phyloP scores from a whole-genome alignment of 2,797 vertebrate species.

The Ataeniobius toweri region DNA sequence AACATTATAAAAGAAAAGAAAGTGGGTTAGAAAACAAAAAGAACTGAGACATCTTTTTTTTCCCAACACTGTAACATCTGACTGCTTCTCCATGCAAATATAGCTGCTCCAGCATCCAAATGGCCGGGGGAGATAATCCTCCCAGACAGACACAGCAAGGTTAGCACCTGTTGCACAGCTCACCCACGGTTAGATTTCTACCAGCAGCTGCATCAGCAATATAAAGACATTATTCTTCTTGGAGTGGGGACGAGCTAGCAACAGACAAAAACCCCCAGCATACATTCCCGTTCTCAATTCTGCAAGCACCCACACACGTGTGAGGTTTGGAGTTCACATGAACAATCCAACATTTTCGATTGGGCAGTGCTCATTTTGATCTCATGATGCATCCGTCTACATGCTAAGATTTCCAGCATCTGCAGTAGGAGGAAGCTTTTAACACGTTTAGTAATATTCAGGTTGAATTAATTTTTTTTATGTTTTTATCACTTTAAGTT shows the following conservation, averaged over 20 bases:
- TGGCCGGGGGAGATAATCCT: conserved; percentile 51
- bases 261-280: conserved; percentile 7
- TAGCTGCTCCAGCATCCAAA: conserved; percentile 31
- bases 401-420: not conserved
- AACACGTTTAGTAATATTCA: not conserved
- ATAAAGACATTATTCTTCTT: conserved; percentile 29
- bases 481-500: not conserved
- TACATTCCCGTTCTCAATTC: conserved; percentile 3
- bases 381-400: not conserved
- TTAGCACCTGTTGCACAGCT: conserved; percentile 44
- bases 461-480: not conserved
- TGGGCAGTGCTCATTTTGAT: not conserved
- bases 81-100: conserved; percentile 34
- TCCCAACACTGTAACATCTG: conserved; percentile 36
- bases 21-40: not conserved
- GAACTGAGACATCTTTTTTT: conserved; percentile 48
- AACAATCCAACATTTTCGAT: not conserved
- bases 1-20: not conserved
- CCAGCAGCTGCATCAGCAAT: conserved; percentile 71
- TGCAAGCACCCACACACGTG: conserved; percentile 1
- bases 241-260: conserved; percentile 43
- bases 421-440: not conserved
- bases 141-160: conserved; percentile 38
- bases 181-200: conserved; percentile 56
- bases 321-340: not conserved